Conservation (phyloP, 2,113 vertebrate species). For the Synodontis membranacea region DNA sequence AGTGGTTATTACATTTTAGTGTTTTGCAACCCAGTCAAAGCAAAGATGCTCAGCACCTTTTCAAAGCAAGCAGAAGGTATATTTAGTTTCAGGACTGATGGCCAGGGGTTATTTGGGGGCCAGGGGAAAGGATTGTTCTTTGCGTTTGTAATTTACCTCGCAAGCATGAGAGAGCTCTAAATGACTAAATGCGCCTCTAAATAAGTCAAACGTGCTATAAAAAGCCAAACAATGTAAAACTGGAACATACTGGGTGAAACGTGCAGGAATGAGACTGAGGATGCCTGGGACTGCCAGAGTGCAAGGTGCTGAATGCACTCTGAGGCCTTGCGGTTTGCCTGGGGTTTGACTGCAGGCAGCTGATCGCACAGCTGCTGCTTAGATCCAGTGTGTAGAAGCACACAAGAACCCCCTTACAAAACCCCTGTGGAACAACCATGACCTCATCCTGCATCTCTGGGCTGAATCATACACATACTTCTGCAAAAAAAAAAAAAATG, state of each 20-base stretch:
- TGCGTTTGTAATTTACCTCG: neutral
- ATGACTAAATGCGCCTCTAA: neutral
- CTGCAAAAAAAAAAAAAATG: neutral
- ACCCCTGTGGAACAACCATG: conserved; percentile 25
- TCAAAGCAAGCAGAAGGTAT: neutral
- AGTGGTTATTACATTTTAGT: neutral
- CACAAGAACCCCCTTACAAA: conserved; percentile 3
- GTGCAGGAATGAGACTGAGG: neutral
- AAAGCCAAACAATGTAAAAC: neutral
- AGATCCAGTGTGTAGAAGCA: neutral
- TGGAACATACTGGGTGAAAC: neutral
- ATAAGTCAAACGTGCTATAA: neutral
- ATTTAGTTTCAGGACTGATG: neutral
- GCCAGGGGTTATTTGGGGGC: neutral
- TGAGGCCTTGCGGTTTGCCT: neutral
- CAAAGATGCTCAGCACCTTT: neutral
- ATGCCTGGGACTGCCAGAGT: neutral
- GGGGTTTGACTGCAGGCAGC: neutral
- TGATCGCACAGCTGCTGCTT: conserved; percentile 15
- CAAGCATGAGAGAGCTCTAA: neutral
- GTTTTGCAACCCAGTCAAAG: neutral
- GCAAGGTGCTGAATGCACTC: neutral
- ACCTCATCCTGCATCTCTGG: neutral
- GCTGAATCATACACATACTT: neutral
- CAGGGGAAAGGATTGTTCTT: neutral